Evolutionary conservation across 1,140 invertebrate species (phyloP).

Genomic region (Prorops nasuta): DNA sequence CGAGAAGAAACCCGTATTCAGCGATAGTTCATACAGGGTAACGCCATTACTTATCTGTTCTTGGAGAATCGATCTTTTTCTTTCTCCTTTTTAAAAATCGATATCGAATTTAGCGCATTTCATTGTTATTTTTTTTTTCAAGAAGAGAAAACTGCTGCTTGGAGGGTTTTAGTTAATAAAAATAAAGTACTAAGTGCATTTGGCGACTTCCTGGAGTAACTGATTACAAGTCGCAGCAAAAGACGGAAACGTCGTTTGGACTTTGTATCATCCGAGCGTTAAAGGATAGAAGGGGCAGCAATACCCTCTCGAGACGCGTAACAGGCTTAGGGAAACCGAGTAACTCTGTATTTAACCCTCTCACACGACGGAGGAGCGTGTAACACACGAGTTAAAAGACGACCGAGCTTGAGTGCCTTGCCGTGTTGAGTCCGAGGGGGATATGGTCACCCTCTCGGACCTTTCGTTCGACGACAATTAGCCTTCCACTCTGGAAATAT

Average conservation of each 20-base stretch:
- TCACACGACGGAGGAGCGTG: constrained; percentile 31
- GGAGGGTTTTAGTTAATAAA: no score
- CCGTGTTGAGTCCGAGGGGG: constrained; percentile 40
- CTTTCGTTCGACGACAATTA: constrained; percentile 44
- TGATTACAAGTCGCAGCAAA: constrained; percentile 18
- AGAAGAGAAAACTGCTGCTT: no score
- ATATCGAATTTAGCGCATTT: no score
- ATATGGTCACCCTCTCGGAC: constrained; percentile 36
- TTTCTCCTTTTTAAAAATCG: constrained; percentile 13
- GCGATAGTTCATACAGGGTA: constrained; percentile 9
- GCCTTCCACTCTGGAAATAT: constrained; percentile 26
- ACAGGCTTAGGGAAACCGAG: constrained; percentile 33
- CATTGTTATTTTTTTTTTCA: no score
- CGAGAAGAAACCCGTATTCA: constrained; percentile 15
- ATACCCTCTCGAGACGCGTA: constrained; percentile 32
- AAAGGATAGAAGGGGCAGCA: constrained; percentile 27
- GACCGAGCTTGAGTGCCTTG: constrained; percentile 51
- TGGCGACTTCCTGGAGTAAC: no score
- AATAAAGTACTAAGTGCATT: no score
- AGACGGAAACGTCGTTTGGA: constrained; percentile 27
- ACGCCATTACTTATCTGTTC: constrained; percentile 17
- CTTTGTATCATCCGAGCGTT: constrained; percentile 23
- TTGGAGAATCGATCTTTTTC: constrained; percentile 11
- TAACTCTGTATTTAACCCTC: constrained; percentile 37
- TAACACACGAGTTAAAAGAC: constrained; percentile 47